Conservation (phyloP, 2,113 vertebrate species). For the Acinonyx jubatus region DNA sequence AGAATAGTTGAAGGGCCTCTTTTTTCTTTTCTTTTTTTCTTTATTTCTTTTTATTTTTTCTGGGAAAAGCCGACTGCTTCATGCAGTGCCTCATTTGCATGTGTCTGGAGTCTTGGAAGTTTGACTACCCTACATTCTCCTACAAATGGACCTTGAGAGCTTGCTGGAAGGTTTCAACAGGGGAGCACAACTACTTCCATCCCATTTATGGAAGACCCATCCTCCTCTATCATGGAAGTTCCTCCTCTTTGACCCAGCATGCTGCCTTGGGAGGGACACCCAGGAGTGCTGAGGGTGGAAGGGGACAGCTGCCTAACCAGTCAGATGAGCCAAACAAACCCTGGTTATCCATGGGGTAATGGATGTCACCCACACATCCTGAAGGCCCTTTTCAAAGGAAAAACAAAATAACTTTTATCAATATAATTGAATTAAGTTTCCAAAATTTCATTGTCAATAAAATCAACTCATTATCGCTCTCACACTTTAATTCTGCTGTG, state of each 20-base stretch:
- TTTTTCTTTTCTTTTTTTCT: neutral
- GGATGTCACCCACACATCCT: neutral
- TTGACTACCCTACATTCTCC: neutral
- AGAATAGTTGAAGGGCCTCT: neutral
- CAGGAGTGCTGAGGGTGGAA: neutral
- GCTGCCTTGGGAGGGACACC: neutral
- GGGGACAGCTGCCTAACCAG: neutral
- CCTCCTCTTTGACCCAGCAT: neutral
- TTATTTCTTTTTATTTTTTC: neutral
- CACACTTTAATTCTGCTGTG: neutral
- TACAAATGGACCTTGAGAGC: neutral
- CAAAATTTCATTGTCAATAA: neutral
- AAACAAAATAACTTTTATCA: constrained; percentile 5
- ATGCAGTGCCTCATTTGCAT: neutral
- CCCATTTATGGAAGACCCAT: neutral
- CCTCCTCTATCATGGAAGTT: neutral
- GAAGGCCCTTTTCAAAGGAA: neutral
- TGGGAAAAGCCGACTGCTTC: neutral
- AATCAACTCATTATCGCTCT: neutral
- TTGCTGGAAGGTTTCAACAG: neutral
- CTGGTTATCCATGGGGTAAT: too few relatives aligned
- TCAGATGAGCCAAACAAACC: neutral
- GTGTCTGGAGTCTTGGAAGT: neutral
- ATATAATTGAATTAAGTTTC: neutral
- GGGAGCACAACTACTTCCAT: neutral